These are phyloP conservation scores for Coptodon bakossiorum DNA, from an alignment of 2,113 vertebrate genomes.

Conservation along the genomic window DNA sequence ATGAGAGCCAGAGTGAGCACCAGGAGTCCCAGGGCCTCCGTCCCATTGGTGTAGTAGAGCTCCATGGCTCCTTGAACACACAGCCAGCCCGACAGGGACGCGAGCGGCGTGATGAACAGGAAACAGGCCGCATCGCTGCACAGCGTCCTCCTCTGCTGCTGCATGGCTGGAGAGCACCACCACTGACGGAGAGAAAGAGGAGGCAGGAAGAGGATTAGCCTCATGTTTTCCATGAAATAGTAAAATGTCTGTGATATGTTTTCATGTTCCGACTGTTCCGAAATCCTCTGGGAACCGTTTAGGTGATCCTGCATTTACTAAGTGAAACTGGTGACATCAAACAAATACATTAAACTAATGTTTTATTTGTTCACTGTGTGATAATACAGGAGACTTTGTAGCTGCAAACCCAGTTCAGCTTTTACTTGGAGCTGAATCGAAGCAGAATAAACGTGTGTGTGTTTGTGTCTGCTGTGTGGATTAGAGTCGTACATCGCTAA, in stretches of 20 bases:
- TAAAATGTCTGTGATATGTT: background rate
- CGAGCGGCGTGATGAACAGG: conserved; percentile 69
- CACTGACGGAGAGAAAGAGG: conserved; percentile 37
- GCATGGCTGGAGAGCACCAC: conserved; percentile 53
- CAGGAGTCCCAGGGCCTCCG: conserved; percentile 63
- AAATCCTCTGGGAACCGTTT: background rate
- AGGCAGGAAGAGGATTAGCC: background rate
- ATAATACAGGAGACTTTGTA: background rate
- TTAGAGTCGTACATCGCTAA: accelerated
- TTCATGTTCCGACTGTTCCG: background rate
- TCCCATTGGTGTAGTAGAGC: conserved; percentile 59
- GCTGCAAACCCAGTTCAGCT: background rate
- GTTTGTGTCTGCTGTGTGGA: background rate
- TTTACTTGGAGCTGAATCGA: background rate
- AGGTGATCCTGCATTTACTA: background rate
- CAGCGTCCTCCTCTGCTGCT: conserved; percentile 61
- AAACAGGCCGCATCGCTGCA: conserved; percentile 63
- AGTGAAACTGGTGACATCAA: background rate
- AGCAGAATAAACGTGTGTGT: background rate
- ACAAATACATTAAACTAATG: accelerated
- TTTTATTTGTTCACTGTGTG: background rate
- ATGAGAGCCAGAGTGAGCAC: conserved; percentile 64
- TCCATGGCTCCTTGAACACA: conserved; percentile 69
- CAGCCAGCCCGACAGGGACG: conserved; percentile 68
- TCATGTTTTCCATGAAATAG: accelerated